Percentiles rank a stretch among this genome's conserved stretches.
These are phyloP conservation scores for Dolichopus griseipennis DNA, from an alignment of 2,888 invertebrate genomes.

Conservation along the genomic window DNA sequence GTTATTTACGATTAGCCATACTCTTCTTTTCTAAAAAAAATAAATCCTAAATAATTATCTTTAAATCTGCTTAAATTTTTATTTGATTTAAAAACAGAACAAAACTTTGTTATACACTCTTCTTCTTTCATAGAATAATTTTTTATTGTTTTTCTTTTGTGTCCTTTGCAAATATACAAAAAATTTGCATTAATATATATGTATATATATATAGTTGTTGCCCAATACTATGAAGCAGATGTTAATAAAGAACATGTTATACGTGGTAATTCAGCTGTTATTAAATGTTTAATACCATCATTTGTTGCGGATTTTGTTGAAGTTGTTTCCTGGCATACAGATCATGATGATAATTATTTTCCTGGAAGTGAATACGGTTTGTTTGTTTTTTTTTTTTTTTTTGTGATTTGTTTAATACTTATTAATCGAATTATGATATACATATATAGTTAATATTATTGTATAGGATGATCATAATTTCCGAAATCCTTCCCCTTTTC, in stretches of 20 bases:
- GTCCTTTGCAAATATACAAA: too few species aligned
- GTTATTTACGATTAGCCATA: too few species aligned
- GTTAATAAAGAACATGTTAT: conserved; percentile 80
- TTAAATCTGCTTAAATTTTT: too few species aligned
- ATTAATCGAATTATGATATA: conserved; percentile 11
- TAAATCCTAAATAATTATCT: too few species aligned
- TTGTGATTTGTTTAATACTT: background rate
- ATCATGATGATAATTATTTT: conserved; percentile 52
- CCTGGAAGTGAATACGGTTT: conserved; percentile 43
- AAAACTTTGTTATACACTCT: too few species aligned
- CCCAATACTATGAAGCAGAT: conserved; percentile 73
- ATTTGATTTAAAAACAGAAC: too few species aligned
- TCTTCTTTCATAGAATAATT: too few species aligned
- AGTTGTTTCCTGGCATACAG: conserved; percentile 72
- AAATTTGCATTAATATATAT: too few species aligned
- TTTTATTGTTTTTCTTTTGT: too few species aligned
- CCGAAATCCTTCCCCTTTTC: background rate
- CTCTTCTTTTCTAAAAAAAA: too few species aligned
- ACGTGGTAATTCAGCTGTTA: conserved; percentile 68
- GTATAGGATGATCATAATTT: too few species aligned
- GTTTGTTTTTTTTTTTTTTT: conserved; percentile 42
- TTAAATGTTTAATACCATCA: conserved; percentile 76
- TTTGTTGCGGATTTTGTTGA: conserved; percentile 80
- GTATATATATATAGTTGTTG: conserved; percentile 51
- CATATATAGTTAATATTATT: background rate